Conservation (phyloP, 30 jellyfish, hydroid and myxozoan species). For the Chrysaora quinquecirrha region DNA sequence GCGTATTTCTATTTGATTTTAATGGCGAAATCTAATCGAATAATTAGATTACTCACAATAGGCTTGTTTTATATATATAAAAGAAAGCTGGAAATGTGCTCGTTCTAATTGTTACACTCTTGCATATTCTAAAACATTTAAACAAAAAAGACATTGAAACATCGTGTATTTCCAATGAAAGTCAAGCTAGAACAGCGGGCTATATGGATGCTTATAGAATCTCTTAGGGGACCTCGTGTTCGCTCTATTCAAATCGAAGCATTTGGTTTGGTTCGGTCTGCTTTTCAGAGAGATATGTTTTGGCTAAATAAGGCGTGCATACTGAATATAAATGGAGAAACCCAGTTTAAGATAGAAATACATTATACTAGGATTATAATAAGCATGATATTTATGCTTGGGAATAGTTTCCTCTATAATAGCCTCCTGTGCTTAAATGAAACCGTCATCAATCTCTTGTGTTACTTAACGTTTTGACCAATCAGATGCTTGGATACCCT, state of each 20-base stretch:
- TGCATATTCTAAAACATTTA: constrained; percentile 61
- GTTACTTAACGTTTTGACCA: too few relatives aligned
- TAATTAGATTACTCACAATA: constrained; percentile 42
- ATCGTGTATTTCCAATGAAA: constrained; percentile 61
- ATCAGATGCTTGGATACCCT: too few relatives aligned
- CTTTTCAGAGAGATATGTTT: constrained; percentile 41
- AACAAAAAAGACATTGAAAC: constrained; percentile 51
- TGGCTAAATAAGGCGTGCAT: constrained; percentile 73
- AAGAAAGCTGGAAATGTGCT: constrained; percentile 70
- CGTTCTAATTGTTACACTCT: constrained; percentile 44
- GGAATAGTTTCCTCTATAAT: constrained; percentile 61
- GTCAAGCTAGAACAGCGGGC: constrained; percentile 35
- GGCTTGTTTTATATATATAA: constrained; percentile 47
- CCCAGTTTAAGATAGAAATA: constrained; percentile 40
- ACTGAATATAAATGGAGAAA: constrained; percentile 22
- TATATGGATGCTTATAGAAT: constrained; percentile 43
- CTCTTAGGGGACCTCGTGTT: constrained; percentile 71
- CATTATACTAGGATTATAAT: neutral
- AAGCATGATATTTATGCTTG: too few relatives aligned
- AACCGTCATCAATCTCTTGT: constrained; percentile 35
- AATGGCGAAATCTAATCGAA: constrained; percentile 45
- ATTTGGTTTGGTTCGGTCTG: constrained; percentile 49
- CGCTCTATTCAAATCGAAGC: constrained; percentile 54
- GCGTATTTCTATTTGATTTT: constrained; percentile 39
- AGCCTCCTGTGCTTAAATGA: constrained; percentile 63